Percentiles rank a stretch among this genome's conserved stretches.
Conservation (phyloP, 2,888 invertebrate genomes). For the Sesia bembeciformis region DNA sequence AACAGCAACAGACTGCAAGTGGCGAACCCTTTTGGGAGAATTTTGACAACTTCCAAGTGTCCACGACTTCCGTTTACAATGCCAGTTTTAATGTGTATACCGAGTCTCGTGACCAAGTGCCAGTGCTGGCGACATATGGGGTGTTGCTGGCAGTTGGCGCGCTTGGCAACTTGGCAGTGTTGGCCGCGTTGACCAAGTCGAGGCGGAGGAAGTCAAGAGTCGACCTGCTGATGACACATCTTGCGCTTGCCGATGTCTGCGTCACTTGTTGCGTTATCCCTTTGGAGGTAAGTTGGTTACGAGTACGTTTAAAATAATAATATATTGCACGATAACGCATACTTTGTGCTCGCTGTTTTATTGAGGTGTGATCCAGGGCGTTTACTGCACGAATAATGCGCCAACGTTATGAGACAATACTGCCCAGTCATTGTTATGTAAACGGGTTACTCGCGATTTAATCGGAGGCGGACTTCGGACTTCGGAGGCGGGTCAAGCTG, state of each 20-base stretch:
- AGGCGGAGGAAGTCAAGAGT: slow-evolving; percentile 81
- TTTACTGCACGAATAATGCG: too few relatives aligned
- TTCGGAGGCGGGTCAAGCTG: too few relatives aligned
- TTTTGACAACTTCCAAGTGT: slow-evolving; percentile 25
- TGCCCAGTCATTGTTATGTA: too few relatives aligned
- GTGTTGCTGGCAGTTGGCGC: slow-evolving; percentile 78
- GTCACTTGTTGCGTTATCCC: slow-evolving; percentile 89
- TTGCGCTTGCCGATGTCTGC: slow-evolving; percentile 85
- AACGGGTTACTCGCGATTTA: too few relatives aligned
- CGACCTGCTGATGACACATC: slow-evolving; percentile 85
- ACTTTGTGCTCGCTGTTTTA: too few relatives aligned
- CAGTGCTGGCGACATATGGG: slow-evolving; percentile 76
- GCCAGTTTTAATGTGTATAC: slow-evolving; percentile 15
- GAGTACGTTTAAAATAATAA: too few relatives aligned
- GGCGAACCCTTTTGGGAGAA: slow-evolving; percentile 51
- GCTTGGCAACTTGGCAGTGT: slow-evolving; percentile 81
- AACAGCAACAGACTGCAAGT: too few relatives aligned
- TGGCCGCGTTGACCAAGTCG: slow-evolving; percentile 77
- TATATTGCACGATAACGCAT: too few relatives aligned
- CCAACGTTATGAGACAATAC: too few relatives aligned
- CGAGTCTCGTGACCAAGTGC: slow-evolving; percentile 32
- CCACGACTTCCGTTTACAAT: slow-evolving; percentile 10
- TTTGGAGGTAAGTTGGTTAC: slow-evolving; percentile 69
- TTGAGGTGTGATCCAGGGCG: too few relatives aligned
- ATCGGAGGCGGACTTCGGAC: too few relatives aligned